Evolutionary conservation across 2,888 invertebrate species (phyloP).

Genomic region (Drosophila fulvimacula): DNA sequence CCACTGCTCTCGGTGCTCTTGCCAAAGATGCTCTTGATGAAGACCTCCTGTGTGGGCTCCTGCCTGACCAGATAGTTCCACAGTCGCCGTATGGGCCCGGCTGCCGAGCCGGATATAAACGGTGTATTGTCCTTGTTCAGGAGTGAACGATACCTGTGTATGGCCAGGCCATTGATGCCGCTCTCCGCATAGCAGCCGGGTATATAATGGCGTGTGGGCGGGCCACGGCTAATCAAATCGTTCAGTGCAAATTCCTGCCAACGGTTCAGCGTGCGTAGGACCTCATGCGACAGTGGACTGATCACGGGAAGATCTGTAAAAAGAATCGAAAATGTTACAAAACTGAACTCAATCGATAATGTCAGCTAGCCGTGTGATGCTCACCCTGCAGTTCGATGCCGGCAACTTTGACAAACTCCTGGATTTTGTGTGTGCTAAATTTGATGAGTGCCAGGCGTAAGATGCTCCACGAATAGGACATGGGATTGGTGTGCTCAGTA

Average conservation of each 20-base stretch:
- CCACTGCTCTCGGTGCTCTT: slow-evolving; percentile 86
- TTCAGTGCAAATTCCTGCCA: slow-evolving; percentile 95
- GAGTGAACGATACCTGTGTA: slow-evolving; percentile 96
- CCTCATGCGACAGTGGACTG: slow-evolving; percentile 96
- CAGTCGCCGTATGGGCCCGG: slow-evolving; percentile 91
- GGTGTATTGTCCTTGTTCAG: slow-evolving; percentile 98
- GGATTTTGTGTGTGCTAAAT: slow-evolving; percentile 92
- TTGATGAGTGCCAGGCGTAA: slow-evolving; percentile 95
- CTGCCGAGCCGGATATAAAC: slow-evolving; percentile 90
- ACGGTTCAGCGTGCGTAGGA: slow-evolving; percentile 92
- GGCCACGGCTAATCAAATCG: slow-evolving; percentile 87
- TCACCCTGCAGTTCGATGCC: slow-evolving; percentile 95
- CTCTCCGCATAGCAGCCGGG: slow-evolving; percentile 94
- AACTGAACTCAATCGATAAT: background rate
- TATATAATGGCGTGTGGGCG: slow-evolving; percentile 94
- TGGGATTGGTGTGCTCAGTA: slow-evolving; percentile 95
- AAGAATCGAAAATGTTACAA: background rate
- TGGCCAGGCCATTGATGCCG: slow-evolving; percentile 90
- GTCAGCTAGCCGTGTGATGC: background rate
- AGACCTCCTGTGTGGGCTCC: slow-evolving; percentile 96
- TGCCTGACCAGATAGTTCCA: slow-evolving; percentile 98
- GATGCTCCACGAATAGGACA: slow-evolving; percentile 98
- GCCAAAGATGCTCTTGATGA: slow-evolving; percentile 97
- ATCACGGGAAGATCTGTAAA: slow-evolving; percentile 94
- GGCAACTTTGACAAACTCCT: slow-evolving; percentile 94